Evolutionary conservation across 2,113 vertebrate genomes (phyloP).

Genomic region (Deroptyus accipitrinus): DNA sequence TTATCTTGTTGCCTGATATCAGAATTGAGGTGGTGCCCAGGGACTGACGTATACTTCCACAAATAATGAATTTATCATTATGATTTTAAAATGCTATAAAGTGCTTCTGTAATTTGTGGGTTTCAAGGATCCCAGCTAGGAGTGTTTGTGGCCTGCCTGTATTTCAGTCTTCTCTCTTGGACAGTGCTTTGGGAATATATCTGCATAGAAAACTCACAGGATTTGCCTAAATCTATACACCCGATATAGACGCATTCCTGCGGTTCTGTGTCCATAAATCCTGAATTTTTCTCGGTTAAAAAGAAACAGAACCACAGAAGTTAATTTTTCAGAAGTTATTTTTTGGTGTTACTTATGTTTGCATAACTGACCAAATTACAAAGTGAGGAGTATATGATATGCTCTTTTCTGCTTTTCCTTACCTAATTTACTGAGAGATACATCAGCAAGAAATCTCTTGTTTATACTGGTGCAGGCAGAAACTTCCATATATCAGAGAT

Average conservation of each 20-base stretch:
- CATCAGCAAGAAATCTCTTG: not conserved
- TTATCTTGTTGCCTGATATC: not conserved
- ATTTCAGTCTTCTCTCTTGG: not conserved
- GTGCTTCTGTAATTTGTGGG: not conserved
- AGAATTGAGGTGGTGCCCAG: not conserved
- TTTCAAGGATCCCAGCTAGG: not conserved
- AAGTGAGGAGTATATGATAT: not conserved
- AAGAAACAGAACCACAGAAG: not conserved
- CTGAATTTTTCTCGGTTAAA: not conserved
- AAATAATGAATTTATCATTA: not conserved
- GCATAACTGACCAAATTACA: not conserved
- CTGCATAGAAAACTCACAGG: not conserved
- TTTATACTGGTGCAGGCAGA: not conserved
- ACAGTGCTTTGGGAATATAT: not conserved
- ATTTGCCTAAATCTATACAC: not conserved
- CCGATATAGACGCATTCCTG: not conserved
- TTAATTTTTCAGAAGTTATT: not conserved
- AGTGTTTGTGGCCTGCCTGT: not conserved
- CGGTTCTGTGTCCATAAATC: not conserved
- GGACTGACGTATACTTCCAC: not conserved
- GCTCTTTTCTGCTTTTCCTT: not conserved
- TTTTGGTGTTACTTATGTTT: not conserved
- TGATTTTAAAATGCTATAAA: not conserved
- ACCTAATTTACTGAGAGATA: not conserved
- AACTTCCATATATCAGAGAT: not conserved